Base-by-base conservation (phyloP, 1,140 invertebrate species). In the Protaetia brevitarsis region DNA sequence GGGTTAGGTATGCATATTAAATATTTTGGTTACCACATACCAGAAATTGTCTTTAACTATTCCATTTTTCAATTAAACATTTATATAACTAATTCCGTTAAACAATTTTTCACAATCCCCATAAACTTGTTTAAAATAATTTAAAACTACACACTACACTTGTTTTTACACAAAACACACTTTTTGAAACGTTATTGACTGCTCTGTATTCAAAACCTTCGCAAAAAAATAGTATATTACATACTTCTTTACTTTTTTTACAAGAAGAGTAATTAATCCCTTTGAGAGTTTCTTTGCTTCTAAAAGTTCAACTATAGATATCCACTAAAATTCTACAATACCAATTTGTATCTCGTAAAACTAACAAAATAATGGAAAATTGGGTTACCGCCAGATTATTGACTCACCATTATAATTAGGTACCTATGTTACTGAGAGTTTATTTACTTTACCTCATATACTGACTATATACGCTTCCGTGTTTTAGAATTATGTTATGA, bases 321-420 rank as follows among this genome's bases (percentile, higher is more conserved):
- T 2, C 4, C 26, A 51, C 16, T 51, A 21, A 51, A n/a, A n/a
- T n/a, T n/a, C n/a, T n/a, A n/a, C n/a, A n/a, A n/a, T n/a, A n/a
- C n/a, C n/a, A n/a, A n/a, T n/a, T 51, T 51, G 41, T 51, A 23
- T 23, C 19, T 23, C 41, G 26, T 51, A 51, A 51, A 51, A 51
- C 26, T 13, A 6, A 19, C 8, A 51, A 23, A 51, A 51, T 6
- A 51, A 19, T 23, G 16, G 19, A 10, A 51, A 51, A 51, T 10
- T 51, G 41, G 41, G 26, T 51, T 19, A 51, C 16, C 41, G 41
- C 41, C 41, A 51, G 41, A 1, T 51, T 51, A n/a, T 51, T 51
- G 41, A 51, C 19, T 51, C 41, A 51, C 19, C 16, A 51, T 16
- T 51, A 51, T 51, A 51, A 51, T 51, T 51, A 51, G 41, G 4